phyloP scores from a whole-genome alignment of 2,888 invertebrate species.

The Caenorhabditis sp. region DNA sequence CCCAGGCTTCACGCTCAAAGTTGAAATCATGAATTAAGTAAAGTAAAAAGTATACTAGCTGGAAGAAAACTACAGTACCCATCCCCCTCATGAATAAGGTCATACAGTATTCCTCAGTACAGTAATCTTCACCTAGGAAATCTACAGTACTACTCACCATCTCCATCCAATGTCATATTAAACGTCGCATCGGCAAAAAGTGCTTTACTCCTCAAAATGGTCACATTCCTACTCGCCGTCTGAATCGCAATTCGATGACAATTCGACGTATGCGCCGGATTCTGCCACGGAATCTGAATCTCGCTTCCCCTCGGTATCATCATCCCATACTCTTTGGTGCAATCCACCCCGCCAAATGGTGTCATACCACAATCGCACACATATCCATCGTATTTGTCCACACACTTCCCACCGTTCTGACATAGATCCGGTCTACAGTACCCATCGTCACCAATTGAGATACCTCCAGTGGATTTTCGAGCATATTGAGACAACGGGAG shows the following conservation, averaged over 20 bases:
- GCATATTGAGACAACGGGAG: slow-evolving; percentile 54
- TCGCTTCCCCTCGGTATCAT: slow-evolving; percentile 65
- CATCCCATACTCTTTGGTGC: slow-evolving; percentile 68
- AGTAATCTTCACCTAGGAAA: neutral
- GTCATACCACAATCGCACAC: slow-evolving; percentile 66
- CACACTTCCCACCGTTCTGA: slow-evolving; percentile 61
- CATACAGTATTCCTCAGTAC: no score
- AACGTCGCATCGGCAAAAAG: slow-evolving; percentile 67
- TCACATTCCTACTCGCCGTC: slow-evolving; percentile 51
- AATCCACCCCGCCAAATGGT: slow-evolving; percentile 66
- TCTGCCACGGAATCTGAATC: slow-evolving; percentile 68
- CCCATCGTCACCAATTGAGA: slow-evolving; percentile 57
- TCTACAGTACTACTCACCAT: slow-evolving; percentile 31
- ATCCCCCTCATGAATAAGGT: no score
- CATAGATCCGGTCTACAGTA: slow-evolving; percentile 60
- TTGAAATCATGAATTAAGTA: no score
- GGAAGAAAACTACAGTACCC: no score
- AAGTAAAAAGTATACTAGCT: no score
- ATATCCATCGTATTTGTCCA: slow-evolving; percentile 67
- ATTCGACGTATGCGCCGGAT: slow-evolving; percentile 64
- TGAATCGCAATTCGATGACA: slow-evolving; percentile 66
- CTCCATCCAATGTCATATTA: slow-evolving; percentile 60
- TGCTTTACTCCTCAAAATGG: slow-evolving; percentile 59
- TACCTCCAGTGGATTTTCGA: slow-evolving; percentile 51
- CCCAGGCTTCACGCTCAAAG: no score